These are phyloP conservation scores for Nerophis ophidion DNA, from an alignment of 2,113 vertebrate species.

Conservation along the genomic window DNA sequence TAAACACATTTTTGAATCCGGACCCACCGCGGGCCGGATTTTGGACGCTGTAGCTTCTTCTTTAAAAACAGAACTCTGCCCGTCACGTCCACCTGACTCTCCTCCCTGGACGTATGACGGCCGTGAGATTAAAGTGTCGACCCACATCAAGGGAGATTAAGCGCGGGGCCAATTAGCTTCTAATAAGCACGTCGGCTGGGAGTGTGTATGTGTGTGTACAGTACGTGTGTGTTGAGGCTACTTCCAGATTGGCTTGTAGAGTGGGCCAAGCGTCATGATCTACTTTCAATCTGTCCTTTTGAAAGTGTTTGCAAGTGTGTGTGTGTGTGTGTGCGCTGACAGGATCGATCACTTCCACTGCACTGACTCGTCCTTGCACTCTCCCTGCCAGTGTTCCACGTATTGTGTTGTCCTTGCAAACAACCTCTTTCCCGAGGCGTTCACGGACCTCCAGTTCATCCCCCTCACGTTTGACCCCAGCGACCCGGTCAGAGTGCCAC, in stretches of 20 bases:
- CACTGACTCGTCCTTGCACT: slow-evolving; percentile 47
- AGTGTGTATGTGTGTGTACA: slow-evolving; percentile 15
- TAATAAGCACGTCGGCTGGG: slow-evolving; percentile 38
- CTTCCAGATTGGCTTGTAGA: slow-evolving; percentile 36
- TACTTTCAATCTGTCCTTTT: slow-evolving; percentile 52
- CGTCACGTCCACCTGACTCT: too few relatives aligned
- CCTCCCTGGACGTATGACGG: slow-evolving; percentile 16
- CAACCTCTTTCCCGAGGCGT: slow-evolving; percentile 23
- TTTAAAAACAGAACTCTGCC: not conserved
- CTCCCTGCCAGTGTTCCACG: slow-evolving; percentile 29
- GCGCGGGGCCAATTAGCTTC: slow-evolving; percentile 54
- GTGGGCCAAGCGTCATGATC: slow-evolving; percentile 48
- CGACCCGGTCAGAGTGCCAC: slow-evolving; percentile 18
- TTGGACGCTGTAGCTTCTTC: too few relatives aligned
- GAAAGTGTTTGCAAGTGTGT: too few relatives aligned
- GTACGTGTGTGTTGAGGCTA: slow-evolving; percentile 12
- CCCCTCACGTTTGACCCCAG: slow-evolving; percentile 18
- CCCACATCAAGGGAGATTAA: slow-evolving; percentile 52
- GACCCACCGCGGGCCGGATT: too few relatives aligned
- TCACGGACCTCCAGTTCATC: slow-evolving; percentile 32
- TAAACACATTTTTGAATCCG: too few relatives aligned
- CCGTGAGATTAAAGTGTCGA: slow-evolving; percentile 36
- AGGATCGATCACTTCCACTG: slow-evolving; percentile 59
- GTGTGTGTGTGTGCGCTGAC: slow-evolving; percentile 37
- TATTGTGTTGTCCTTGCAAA: slow-evolving; percentile 12